phyloP scores from a whole-genome alignment of 2,888 invertebrate genomes.

The Lepidonotus clava region DNA sequence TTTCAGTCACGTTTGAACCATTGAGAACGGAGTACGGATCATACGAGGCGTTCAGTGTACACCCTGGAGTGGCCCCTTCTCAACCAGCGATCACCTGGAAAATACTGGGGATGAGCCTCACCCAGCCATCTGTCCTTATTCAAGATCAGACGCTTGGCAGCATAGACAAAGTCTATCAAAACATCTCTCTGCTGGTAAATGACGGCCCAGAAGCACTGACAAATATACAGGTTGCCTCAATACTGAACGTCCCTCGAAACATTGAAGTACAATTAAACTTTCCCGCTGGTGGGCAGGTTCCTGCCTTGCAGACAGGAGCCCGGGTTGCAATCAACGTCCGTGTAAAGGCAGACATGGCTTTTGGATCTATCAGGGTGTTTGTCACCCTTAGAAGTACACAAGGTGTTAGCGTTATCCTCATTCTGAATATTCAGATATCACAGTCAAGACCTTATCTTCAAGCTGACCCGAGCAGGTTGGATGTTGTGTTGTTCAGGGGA shows the following conservation, averaged over 20 bases:
- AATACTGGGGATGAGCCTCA: not conserved
- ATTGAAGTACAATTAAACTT: not conserved
- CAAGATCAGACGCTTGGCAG: not conserved
- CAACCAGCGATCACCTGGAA: not conserved
- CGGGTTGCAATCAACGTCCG: not conserved
- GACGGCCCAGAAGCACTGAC: not conserved
- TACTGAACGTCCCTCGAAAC: not conserved
- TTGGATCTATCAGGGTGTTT: not conserved
- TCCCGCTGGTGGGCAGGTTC: not conserved
- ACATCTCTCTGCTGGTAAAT: not conserved
- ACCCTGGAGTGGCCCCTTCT: not conserved
- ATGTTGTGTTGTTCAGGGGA: constrained; percentile 53
- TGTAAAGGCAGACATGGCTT: not conserved
- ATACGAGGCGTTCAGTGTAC: not conserved
- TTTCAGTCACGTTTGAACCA: not conserved
- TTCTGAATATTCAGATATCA: not conserved
- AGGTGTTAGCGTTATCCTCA: not conserved
- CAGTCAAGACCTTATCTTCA: not conserved
- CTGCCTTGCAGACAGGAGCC: not conserved
- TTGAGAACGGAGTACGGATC: not conserved
- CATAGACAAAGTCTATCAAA: not conserved
- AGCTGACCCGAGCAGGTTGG: not conserved
- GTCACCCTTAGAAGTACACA: not conserved
- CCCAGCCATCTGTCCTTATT: not conserved
- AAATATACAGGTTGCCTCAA: no score